Evolutionary conservation across 2,888 invertebrate genomes (phyloP), one percentile per base, ranked within the genome.

Genomic region (Drosophila mimetica): DNA sequence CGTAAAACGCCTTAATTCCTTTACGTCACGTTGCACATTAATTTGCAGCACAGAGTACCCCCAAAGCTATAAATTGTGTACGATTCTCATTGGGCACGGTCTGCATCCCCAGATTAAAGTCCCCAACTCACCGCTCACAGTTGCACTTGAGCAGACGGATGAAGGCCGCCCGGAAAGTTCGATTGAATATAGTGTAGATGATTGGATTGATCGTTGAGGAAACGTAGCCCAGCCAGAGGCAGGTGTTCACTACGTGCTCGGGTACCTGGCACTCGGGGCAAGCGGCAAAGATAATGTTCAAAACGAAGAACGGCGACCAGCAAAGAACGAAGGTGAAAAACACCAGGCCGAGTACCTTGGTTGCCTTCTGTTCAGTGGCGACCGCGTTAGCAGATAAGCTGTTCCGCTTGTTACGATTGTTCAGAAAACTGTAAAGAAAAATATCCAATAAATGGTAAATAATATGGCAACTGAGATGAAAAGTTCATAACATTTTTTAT

Each of bases 361-460:
- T 97, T 1, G 98, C 98, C 90, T 98, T 98, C 91, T 98, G 98
- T 91, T 99, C 98, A 30, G 96, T 96, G n/a, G 96, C 96, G 2
- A 96, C 96, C 0, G 96, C 95, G 89, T 96, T 96, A 9, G 95
- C 95, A 1, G 96, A 95, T 72, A 96, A 90, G 2, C 95, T 94
- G 79, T 95, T 94, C 13, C 95, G 93, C 88, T 95, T 96, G 77
- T 93, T 94, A 71, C 95, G 93, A 71, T 94, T 95, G 36, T 95
- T 94, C 36, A 96, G 91, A 86, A 96, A 94, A 86, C 95, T 95
- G 93, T 11, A 54, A 46, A 59, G 30, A 50, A 65, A 37, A 13
- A 42, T 16, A 2, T 36, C 2, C 0, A 36, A 36, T 16, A 9
- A 37, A 34, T 9, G 9, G 9, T 30, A 9, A 30, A 11, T 30